Base-by-base conservation (phyloP, 2,888 invertebrate genomes). In the Plebejus melissa region DNA sequence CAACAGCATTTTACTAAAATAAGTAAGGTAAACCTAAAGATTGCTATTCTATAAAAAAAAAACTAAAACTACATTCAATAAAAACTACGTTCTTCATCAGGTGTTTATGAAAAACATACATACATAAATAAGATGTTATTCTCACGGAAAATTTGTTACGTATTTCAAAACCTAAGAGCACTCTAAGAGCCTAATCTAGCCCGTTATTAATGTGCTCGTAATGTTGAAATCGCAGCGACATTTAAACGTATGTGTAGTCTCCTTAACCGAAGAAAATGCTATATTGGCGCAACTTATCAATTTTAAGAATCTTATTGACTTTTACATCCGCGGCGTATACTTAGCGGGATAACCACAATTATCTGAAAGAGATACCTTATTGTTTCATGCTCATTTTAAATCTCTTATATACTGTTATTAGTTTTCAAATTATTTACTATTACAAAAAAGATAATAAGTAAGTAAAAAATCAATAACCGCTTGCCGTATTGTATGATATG, bases 241-340 rank as follows among this genome's bases (percentile, higher is more conserved):
- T 0, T 5, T 32, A 11, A 32, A 0, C 32, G 5, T 72, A 5
- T 72, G 32, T 50, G 32, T 54, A 32, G 9, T n/a, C 7, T 32
- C 72, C 32, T 32, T 72, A 7, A 50, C 72, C 13, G 1, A 54
- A 32, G 46, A 28, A 28, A 50, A 72, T 22, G 72, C 6, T 22
- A 50, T 72, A 72, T 72, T 50, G 54, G 28, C 4, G 22, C 71
- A 28, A 54, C 32, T 54, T 72, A 72, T 72, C 72, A 54, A 54
- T 54, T 72, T 54, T 32, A 28, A 72, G 6, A 13, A 72, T 72
- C 72, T 54, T 72, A 72, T 72, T 72, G 72, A 72, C 72, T 72
- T 54, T 72, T 32, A 72, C 32, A 13, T 16, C 72, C 32, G 4
- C 36, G 72, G 72, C 50, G 32, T 72, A 50, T 54, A 72, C 50